Conservation (phyloP, 2,797 vertebrate species). For the Megalops cyprinoides region DNA sequence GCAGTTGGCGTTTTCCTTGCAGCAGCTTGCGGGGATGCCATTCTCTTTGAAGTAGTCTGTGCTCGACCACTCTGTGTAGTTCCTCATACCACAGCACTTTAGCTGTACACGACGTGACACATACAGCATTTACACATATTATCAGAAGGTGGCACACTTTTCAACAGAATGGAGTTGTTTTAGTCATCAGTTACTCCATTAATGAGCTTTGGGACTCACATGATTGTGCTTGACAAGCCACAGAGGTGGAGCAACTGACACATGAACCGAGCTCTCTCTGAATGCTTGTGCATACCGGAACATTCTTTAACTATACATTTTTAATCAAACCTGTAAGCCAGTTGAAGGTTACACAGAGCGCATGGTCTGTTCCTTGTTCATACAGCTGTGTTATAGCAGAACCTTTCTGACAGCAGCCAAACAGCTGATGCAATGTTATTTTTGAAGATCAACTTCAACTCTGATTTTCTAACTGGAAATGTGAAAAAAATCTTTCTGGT, state of each 20-base stretch:
- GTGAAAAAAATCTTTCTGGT: not conserved
- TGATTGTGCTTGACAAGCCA: no score
- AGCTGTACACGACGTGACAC: slow-evolving; percentile 71
- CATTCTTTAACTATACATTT: no score
- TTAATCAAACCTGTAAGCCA: not conserved
- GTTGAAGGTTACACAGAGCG: not conserved
- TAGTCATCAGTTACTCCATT: no score
- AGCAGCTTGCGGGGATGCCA: slow-evolving; percentile 90
- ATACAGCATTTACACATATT: not conserved
- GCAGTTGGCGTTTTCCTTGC: slow-evolving; percentile 74
- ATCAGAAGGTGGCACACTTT: not conserved
- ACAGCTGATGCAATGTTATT: not conserved
- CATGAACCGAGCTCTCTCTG: not conserved
- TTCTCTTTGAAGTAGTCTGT: slow-evolving; percentile 77
- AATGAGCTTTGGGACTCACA: no score
- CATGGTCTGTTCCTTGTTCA: not conserved
- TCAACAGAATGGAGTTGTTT: no score
- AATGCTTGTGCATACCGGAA: not conserved
- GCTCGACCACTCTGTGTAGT: slow-evolving; percentile 81
- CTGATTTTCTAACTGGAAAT: not conserved
- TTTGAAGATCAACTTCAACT: not conserved
- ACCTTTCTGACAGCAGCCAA: no score
- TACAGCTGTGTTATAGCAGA: not conserved
- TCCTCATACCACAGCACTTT: slow-evolving; percentile 85
- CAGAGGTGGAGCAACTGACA: not conserved